Conservation (phyloP, 2,888 invertebrate species). For the Pheosia gnoma region DNA sequence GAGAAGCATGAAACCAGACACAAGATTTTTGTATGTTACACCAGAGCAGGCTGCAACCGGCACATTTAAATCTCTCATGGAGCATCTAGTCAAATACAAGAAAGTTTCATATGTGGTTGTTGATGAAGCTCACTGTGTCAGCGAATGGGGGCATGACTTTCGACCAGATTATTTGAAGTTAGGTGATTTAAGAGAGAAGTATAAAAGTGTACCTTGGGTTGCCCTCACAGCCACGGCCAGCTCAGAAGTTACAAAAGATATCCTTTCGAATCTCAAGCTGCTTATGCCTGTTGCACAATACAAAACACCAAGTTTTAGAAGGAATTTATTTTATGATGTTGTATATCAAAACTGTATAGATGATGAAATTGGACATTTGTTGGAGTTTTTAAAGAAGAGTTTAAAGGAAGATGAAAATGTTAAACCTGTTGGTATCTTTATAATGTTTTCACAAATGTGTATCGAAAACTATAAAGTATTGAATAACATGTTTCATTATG, state of each 20-base stretch:
- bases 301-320: conserved; percentile 94
- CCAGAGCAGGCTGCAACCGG: conserved; percentile 97
- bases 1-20: conserved; percentile 88
- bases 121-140: conserved; percentile 99
- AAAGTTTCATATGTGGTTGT: conserved; percentile 95
- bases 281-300: conserved; percentile 88
- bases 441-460: conserved; percentile 8
- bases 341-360: conserved; percentile 93
- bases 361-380: conserved; percentile 92
- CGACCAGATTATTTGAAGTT: conserved; percentile 97
- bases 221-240: conserved; percentile 98
- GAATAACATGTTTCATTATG: background rate
- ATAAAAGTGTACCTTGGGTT: conserved; percentile 91
- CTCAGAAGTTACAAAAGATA: conserved; percentile 91
- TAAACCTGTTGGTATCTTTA: conserved; percentile 65
- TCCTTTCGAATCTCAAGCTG: conserved; percentile 88
- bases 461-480: background rate
- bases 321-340: conserved; percentile 98
- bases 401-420: conserved; percentile 84
- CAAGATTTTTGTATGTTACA: conserved; percentile 96
- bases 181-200: conserved; percentile 83
- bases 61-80: conserved; percentile 87
- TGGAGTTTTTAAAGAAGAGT: conserved; percentile 87
- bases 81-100: conserved; percentile 88
- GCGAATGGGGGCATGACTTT: conserved; percentile 99